Evolutionary conservation across 2,888 invertebrate species (phyloP).

Genomic region (Heteromurus nitidus): DNA sequence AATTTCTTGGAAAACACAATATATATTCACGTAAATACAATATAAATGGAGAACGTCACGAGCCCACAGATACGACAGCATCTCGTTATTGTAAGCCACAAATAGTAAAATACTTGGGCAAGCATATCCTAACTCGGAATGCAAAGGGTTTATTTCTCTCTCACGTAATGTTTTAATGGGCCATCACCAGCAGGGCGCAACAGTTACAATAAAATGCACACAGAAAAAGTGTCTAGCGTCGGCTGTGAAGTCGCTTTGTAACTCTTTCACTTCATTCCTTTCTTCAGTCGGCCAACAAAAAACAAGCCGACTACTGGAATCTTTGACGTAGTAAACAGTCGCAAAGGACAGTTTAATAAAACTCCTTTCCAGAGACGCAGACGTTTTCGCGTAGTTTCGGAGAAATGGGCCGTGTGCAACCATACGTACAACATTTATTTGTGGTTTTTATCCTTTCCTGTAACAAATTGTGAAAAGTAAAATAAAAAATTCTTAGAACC

Average conservation of each 20-base stretch:
- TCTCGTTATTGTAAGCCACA: too few relatives aligned
- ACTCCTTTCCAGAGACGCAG: not conserved
- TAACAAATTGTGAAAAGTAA: conserved; percentile 31
- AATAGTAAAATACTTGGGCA: not conserved
- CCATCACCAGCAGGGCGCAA: not conserved
- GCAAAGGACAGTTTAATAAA: conserved; percentile 1
- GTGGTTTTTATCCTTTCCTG: conserved; percentile 37
- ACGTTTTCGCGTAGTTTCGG: not conserved
- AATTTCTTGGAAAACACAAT: not conserved
- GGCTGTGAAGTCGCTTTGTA: not conserved
- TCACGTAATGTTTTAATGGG: conserved; percentile 46
- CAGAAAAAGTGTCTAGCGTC: too few relatives aligned
- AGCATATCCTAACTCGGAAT: conserved; percentile 11
- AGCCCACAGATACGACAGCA: not conserved
- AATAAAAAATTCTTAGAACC: conserved; percentile 7
- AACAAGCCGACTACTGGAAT: conserved; percentile 2
- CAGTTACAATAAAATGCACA: conserved; percentile 14
- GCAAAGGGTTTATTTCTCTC: conserved; percentile 34
- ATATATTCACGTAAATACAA: not conserved
- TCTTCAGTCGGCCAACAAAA: too few relatives aligned
- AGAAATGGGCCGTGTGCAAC: conserved; percentile 8
- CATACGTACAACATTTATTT: conserved; percentile 13
- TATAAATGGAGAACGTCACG: not conserved
- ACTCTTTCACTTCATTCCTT: not conserved
- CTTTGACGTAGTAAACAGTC: not conserved